phyloP scores from a whole-genome alignment of 2,888 invertebrate species.

The Tenthredo distinguenda region DNA sequence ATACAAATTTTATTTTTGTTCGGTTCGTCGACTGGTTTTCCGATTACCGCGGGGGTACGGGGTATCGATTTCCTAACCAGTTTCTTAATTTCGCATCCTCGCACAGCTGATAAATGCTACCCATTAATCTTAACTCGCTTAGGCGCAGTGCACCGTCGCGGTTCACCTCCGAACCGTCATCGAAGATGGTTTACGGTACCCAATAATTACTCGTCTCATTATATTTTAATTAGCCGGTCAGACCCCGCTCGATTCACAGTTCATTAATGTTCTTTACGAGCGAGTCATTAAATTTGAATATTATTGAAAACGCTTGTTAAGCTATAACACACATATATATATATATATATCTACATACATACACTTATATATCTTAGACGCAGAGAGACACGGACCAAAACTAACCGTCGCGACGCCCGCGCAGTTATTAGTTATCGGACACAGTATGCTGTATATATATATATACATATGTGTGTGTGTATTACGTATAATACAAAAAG shows the following conservation, averaged over 20 bases:
- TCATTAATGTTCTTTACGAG: slow-evolving; percentile 73
- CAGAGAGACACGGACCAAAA: background rate
- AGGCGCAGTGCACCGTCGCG: slow-evolving; percentile 46
- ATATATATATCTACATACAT: slow-evolving; percentile 31
- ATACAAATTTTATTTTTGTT: background rate
- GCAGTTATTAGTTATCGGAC: background rate
- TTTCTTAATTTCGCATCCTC: slow-evolving; percentile 34
- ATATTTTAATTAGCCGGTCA: slow-evolving; percentile 74
- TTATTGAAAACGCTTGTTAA: slow-evolving; percentile 74
- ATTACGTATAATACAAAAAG: background rate
- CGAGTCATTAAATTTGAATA: slow-evolving; percentile 73
- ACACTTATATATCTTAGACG: background rate
- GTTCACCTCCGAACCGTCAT: slow-evolving; percentile 52
- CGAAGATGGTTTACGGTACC: slow-evolving; percentile 68
- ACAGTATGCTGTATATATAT: background rate
- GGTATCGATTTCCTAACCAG: slow-evolving; percentile 41
- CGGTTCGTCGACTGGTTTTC: background rate
- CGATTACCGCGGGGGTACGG: background rate
- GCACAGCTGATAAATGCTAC: slow-evolving; percentile 55
- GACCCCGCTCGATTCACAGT: slow-evolving; percentile 65
- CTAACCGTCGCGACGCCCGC: slow-evolving; percentile 14
- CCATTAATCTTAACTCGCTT: slow-evolving; percentile 57
- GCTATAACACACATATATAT: slow-evolving; percentile 56
- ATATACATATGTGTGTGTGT: background rate
- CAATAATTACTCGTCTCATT: slow-evolving; percentile 75